Conservation (phyloP, 2,797 vertebrate species). For the Mus caroli region DNA sequence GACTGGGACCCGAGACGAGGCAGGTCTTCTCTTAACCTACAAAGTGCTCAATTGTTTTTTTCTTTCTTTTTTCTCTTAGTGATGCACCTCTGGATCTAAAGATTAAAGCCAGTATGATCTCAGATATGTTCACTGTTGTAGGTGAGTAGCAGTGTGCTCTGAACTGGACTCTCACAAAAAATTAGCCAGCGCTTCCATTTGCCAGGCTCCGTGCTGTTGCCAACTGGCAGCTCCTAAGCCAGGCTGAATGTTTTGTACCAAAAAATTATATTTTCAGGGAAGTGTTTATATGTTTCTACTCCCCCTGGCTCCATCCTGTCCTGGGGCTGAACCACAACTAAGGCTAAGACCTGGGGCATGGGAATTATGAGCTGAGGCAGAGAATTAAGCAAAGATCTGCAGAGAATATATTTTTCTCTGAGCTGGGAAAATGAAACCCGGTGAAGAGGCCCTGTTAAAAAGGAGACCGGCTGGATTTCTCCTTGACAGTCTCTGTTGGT, state of each 20-base stretch:
- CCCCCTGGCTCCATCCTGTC: conserved; percentile 78
- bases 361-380: conserved; percentile 73
- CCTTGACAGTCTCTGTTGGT: conserved; percentile 8
- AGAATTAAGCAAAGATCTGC: conserved; percentile 77
- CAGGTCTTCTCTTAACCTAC: conserved; percentile 40
- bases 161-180: conserved; percentile 20
- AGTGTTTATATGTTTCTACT: conserved; percentile 77
- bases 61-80: conserved; percentile 87
- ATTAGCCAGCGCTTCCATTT: conserved; percentile 49
- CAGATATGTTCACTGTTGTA: conserved; percentile 99
- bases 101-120: conserved; percentile 99
- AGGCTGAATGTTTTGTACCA: conserved; percentile 78
- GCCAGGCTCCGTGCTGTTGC: conserved; percentile 65
- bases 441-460: conserved; percentile 60
- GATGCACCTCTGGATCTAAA: conserved; percentile 98
- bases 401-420: conserved; percentile 72
- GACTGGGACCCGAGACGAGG: background rate
- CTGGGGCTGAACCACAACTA: conserved; percentile 80
- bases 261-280: conserved; percentile 80
- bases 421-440: conserved; percentile 63
- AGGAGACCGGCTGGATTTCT: conserved; percentile 62
- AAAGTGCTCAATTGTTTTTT: conserved; percentile 41
- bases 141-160: conserved; percentile 93
- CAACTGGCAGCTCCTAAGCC: conserved; percentile 77
- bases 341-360: conserved; percentile 74